Base-by-base conservation (phyloP, 2,888 invertebrate species). In the Liopterus haemorrhoidalis region DNA sequence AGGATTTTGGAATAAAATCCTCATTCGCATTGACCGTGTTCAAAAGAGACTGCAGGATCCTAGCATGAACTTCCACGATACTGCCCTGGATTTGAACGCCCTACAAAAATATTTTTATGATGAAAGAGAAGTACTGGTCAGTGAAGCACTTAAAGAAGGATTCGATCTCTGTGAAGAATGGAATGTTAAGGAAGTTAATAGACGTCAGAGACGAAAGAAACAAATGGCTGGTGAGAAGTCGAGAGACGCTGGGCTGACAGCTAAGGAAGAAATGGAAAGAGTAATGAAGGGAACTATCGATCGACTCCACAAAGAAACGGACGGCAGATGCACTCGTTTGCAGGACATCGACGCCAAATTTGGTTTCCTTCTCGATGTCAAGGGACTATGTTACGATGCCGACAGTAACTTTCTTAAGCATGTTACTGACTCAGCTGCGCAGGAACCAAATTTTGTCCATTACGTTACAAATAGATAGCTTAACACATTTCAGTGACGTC, bases 41-140 rank as follows among this genome's bases (percentile, higher is more conserved):
- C n/a, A n/a, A n/a, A n/a, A n/a, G n/a, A n/a, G n/a, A n/a, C 14
- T 39, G 30, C 39, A 39, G 15, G 30, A 39, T 39, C 30, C 14
- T 1, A 39, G 1, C 1, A 39, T 39, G 39, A 39, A 39, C 30
- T 39, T 30, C 30, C 20, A 39, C 12, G 39, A 39, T 19, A 30
- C 28, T 5, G 20, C 30, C 18, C 30, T 30, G 4, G 39, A 39
- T 30, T n/a, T 30, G 12, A 15, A 39, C 28, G 9, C 18, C 28
- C 16, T 27, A 25, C 8, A 25, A 38, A n/a, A n/a, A n/a, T 9
- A 38, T 27, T 38, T 39, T 39, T 15, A 12, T 8, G 14, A 39
- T 39, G 20, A 39, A 39, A 28, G 30, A 30, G 20, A 39, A 20
- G 15, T 19, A 2, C 21, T 20, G 14, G 39, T 39, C 6, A 4